Evolutionary conservation across 2,888 invertebrate species (phyloP).

Genomic region (Hedya salicella): DNA sequence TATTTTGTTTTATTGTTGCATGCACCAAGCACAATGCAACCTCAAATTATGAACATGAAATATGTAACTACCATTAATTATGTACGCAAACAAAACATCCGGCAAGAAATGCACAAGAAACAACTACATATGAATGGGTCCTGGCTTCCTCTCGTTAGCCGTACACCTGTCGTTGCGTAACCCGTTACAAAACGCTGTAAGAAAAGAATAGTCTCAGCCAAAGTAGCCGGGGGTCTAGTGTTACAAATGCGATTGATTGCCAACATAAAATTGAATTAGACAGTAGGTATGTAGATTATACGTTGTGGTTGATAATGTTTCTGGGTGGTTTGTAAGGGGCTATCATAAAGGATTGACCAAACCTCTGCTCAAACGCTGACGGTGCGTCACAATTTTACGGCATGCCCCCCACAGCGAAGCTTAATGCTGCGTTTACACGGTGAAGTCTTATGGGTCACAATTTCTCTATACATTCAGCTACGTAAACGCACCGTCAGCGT

Average conservation of each 20-base stretch:
- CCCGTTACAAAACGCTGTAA: constrained; percentile 25
- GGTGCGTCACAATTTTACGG: too few relatives aligned
- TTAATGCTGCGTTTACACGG: too few relatives aligned
- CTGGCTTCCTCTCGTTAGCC: constrained; percentile 48
- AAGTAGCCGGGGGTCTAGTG: constrained; percentile 20
- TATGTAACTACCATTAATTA: constrained; percentile 1
- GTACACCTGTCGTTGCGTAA: constrained; percentile 46
- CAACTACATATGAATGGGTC: constrained; percentile 41
- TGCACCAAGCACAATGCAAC: not conserved
- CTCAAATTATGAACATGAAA: not conserved
- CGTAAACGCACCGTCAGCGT: too few relatives aligned
- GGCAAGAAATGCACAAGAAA: constrained; percentile 40
- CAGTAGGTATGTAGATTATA: not conserved
- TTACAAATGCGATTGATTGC: constrained; percentile 7
- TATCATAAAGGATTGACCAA: too few relatives aligned
- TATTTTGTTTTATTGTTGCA: too few relatives aligned
- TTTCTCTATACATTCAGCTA: too few relatives aligned
- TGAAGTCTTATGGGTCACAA: too few relatives aligned
- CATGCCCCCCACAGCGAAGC: too few relatives aligned
- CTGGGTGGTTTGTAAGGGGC: too few relatives aligned
- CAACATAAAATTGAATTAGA: not conserved
- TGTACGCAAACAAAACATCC: constrained; percentile 31
- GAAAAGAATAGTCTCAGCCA: constrained; percentile 10
- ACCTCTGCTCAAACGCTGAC: too few relatives aligned
- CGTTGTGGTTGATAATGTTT: too few relatives aligned